Conservation (phyloP, 1,140 invertebrate genomes). For the Megalonaias nervosa region DNA sequence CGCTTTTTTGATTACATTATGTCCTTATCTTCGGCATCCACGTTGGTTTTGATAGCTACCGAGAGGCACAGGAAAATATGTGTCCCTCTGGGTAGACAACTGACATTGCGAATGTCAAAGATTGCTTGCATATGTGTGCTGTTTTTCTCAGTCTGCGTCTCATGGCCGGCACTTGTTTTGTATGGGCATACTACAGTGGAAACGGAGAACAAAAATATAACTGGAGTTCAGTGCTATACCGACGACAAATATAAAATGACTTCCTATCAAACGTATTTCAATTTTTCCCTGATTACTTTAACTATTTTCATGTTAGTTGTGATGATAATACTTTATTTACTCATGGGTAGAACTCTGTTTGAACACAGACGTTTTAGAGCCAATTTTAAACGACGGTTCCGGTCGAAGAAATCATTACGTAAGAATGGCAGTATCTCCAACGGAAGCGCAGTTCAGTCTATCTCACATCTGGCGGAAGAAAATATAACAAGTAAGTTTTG, state of each 20-base stretch:
- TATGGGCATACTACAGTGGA: constrained; percentile 36
- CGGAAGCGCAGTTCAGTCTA: too few relatives aligned
- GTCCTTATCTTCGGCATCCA: constrained; percentile 39
- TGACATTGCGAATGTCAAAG: constrained; percentile 34
- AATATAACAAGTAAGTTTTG: too few relatives aligned
- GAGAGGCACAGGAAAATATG: constrained; percentile 56
- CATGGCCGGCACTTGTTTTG: constrained; percentile 48
- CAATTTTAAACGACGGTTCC: too few relatives aligned
- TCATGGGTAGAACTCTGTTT: constrained; percentile 11
- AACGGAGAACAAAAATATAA: constrained; percentile 10
- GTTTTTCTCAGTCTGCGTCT: constrained; percentile 31
- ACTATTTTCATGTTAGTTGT: background rate
- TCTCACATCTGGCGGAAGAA: too few relatives aligned
- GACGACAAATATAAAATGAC: constrained; percentile 20
- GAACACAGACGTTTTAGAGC: background rate
- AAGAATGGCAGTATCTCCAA: too few relatives aligned
- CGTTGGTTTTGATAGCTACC: constrained; percentile 47
- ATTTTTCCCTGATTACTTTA: constrained; percentile 7
- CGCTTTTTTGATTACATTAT: constrained; percentile 50
- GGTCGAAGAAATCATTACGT: too few relatives aligned
- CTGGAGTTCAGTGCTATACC: constrained; percentile 12
- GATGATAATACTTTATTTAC: constrained; percentile 10
- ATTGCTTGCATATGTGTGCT: constrained; percentile 28
- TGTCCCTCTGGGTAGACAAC: constrained; percentile 29
- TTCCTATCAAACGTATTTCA: constrained; percentile 11